Conservation (phyloP, 1,140 invertebrate species). For the Andrena cerasifolii region DNA sequence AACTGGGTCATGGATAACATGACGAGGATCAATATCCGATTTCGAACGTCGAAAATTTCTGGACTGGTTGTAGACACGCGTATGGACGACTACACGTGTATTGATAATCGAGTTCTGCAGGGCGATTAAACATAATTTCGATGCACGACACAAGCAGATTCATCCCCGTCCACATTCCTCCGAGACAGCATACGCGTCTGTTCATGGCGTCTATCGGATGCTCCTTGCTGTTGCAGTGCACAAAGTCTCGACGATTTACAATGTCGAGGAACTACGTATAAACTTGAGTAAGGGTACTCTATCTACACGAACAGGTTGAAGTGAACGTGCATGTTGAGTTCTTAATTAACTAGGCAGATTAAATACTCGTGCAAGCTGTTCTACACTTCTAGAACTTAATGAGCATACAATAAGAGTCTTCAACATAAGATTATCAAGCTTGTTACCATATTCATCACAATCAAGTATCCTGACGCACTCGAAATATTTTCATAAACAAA, state of each 20-base stretch:
- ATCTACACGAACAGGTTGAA: neutral
- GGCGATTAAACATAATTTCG: slow-evolving; percentile 63
- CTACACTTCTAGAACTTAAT: neutral
- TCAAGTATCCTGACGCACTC: no score
- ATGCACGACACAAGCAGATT: slow-evolving; percentile 54
- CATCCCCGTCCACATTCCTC: slow-evolving; percentile 12
- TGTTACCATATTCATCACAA: no score
- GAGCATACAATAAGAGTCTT: no score
- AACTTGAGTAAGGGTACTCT: neutral
- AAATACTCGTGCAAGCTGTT: neutral
- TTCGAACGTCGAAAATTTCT: no score
- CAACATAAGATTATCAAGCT: no score
- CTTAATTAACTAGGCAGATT: neutral
- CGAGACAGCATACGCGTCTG: slow-evolving; percentile 3
- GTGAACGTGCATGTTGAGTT: neutral
- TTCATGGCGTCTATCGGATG: slow-evolving; percentile 36
- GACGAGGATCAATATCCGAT: no score
- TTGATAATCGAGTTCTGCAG: neutral
- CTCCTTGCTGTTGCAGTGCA: slow-evolving; percentile 31
- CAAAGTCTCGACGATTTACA: slow-evolving; percentile 41
- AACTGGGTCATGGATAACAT: no score
- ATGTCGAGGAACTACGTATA: neutral
- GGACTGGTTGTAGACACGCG: neutral
- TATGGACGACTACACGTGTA: no score
- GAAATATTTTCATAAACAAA: no score